A percentile compares a stretch with the other conserved stretches of the same genome.
phyloP scores from a whole-genome alignment of 2,113 vertebrate genomes.

The Scophthalmus maximus region DNA sequence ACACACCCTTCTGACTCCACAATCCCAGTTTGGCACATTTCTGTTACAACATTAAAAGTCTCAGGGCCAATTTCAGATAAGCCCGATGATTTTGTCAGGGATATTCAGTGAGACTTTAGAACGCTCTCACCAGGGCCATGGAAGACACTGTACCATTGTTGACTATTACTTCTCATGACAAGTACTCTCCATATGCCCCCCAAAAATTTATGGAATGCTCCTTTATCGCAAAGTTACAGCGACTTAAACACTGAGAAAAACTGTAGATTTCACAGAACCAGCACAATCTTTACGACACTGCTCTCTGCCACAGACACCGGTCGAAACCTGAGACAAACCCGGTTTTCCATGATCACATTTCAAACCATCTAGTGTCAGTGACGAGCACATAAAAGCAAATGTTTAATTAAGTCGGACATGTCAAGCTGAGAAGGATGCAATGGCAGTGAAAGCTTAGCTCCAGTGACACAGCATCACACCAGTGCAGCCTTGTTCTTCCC shows the following conservation, averaged over 20 bases:
- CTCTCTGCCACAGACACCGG: too few relatives aligned
- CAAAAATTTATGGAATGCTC: too few relatives aligned
- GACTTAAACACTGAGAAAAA: not conserved
- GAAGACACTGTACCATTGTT: too few relatives aligned
- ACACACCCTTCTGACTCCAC: not conserved
- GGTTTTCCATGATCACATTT: not conserved
- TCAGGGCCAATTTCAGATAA: not conserved
- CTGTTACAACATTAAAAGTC: not conserved
- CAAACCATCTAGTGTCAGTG: not conserved
- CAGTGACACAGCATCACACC: slow-evolving; percentile 36
- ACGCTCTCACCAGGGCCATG: too few relatives aligned
- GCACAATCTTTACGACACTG: too few relatives aligned
- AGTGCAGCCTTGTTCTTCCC: slow-evolving; percentile 12
- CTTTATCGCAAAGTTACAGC: too few relatives aligned
- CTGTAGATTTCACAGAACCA: too few relatives aligned
- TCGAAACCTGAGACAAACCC: not conserved
- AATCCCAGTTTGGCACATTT: not conserved
- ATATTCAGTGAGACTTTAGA: too few relatives aligned
- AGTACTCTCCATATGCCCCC: too few relatives aligned
- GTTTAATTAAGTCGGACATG: not conserved
- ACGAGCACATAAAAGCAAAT: not conserved
- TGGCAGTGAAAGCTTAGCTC: slow-evolving; percentile 5
- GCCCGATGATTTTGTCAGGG: too few relatives aligned
- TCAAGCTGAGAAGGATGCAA: not conserved
- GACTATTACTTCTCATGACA: too few relatives aligned